Conservation (phyloP, 2,797 vertebrate species). For the Enteromius anoplus region DNA sequence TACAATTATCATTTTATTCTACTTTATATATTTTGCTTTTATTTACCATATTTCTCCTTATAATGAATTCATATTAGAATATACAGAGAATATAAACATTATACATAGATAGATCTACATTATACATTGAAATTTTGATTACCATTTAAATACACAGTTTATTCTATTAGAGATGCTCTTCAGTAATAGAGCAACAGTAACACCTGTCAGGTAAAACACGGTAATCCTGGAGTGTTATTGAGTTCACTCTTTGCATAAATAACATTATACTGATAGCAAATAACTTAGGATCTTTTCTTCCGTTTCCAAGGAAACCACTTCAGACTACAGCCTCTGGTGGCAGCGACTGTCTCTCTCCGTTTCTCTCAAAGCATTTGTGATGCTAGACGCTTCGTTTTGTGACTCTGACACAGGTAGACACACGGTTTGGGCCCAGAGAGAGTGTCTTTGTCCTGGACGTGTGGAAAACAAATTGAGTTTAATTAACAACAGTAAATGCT, state of each 20-base stretch:
- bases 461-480: conserved; percentile 11
- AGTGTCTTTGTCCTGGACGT: background rate
- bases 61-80: background rate
- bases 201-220: conserved; percentile 66
- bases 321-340: conserved; percentile 70
- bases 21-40: background rate
- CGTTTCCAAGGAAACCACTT: conserved; percentile 79
- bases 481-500: conserved; percentile 7
- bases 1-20: background rate
- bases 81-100: background rate
- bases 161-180: background rate
- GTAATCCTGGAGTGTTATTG: conserved; percentile 1
- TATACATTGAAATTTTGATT: background rate
- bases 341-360: conserved; percentile 25
- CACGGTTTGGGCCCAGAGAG: background rate
- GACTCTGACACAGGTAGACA: conserved; percentile 20
- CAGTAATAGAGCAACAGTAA: conserved; percentile 67
- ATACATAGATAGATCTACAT: background rate
- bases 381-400: conserved; percentile 17
- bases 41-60: too few species aligned
- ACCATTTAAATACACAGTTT: background rate
- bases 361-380: background rate
- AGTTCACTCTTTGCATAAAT: conserved; percentile 59
- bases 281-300: conserved; percentile 75
- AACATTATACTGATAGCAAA: conserved; percentile 78